Base-by-base conservation (phyloP, 2,888 invertebrate species). In the Ennomos quercinarius region DNA sequence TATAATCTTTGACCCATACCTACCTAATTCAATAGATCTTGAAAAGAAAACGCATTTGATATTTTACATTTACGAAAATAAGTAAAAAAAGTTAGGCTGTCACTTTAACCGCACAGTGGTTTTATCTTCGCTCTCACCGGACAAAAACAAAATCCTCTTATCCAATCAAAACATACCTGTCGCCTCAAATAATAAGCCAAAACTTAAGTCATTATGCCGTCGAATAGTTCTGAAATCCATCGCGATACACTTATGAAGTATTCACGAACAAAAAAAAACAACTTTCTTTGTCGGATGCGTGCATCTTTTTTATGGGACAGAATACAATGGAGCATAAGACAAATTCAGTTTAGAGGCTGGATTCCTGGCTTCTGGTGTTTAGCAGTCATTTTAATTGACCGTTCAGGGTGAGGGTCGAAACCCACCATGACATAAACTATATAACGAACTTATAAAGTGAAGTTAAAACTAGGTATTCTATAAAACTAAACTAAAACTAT, bases 371-470 rank as follows among this genome's bases (percentile, higher is more conserved):
- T 61, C 68, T 89, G 87, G 91, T 90, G 91, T 91, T 89, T 86
- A 85, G 76, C 77, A 91, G 81, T 83, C 81, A 91, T 90, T 91
- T 91, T 91, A 91, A 91, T 91, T 91, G 91, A 89, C 85, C 81
- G 74, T 72, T 74, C 71, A 77, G 78, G 81, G 82, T 87, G 80
- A 84, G 82, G 79, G 77, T 68, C 67, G 68, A 64, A 68, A 73
- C 83, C 13, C 53, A 38, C 42, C 34, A 53, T 45, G 61, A 27
- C 3, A 12, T 10, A 11, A 6, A 10, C 17, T 1, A 10, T 27
- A 0, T 37, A 4, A 12, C 12, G 10, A 10, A 10, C n/a, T n/a
- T n/a, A n/a, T n/a, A n/a, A n/a, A n/a, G n/a, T 17, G 17, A 17
- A 17, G 17, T 17, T 17, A 2, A 3, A 17, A 17, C 17, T 3